Evolutionary conservation across 2,888 invertebrate genomes (phyloP), one percentile per base, ranked within the genome.

Genomic region (Epinotia ramella): DNA sequence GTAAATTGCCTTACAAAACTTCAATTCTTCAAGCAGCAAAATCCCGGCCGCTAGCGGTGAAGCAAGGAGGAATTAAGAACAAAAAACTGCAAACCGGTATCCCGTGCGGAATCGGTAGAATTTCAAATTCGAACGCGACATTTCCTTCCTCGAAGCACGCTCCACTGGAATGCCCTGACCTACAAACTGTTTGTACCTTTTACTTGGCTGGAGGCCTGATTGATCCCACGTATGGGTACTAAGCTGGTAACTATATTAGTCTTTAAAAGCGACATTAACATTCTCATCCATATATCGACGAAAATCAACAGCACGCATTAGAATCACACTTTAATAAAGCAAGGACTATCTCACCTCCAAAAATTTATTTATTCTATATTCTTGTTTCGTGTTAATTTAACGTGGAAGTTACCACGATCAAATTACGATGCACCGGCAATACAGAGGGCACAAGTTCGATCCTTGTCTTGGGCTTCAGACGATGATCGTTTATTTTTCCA

Each of bases 121-220:
- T 75, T 71, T 70, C 65, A 75, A 75, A 71, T 71, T 71, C 59
- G 65, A 75, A 71, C 65, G 49, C 60, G 71, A 76, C 76, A 72
- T 76, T 76, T 76, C 76, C 76, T 76, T 71, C 76, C 75, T 75
- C 53, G 70, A 75, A 75, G 56, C 66, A 60, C 71, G 76, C 66
- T 66, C 70, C 65, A 65, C 40, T 60, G 70, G 75, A 75, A 75
- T 67, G 76, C 76, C 76, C 76, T 76, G 76, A 76, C 76, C 76
- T 76, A 76, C 71, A 76, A 72, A 66, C 46, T 74, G 49, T 40
- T 7, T 9, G 40, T 57, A 70, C 70, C 75, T 75, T 66, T 75
- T 75, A 75, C 75, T 70, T 46, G 24, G 5, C n/a, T 40, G 46
- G 57, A 18, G 33, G 62, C 62, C 33, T 67, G 73, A 73, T 73